Percentiles rank a stretch among this genome's conserved stretches.
Evolutionary conservation across 2,797 vertebrate species (phyloP).

Genomic region (Limnodromus scolopaceus): DNA sequence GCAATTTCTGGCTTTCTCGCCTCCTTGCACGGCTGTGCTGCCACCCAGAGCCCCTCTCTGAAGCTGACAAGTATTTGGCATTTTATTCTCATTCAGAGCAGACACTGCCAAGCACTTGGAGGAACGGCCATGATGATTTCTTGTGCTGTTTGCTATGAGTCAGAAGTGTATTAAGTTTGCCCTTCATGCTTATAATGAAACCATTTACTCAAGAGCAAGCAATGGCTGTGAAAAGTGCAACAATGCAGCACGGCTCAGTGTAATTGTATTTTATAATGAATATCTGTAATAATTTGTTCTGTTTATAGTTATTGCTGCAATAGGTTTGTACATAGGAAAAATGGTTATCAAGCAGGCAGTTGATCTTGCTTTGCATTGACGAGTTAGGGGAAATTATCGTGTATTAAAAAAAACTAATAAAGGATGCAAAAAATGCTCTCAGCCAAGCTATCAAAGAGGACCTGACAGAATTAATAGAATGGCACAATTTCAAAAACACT

Average conservation of each 20-base stretch:
- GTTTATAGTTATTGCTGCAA: slow-evolving; percentile 29
- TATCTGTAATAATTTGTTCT: slow-evolving; percentile 33
- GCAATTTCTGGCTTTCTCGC: neutral
- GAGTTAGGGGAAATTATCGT: slow-evolving; percentile 39
- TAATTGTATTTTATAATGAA: slow-evolving; percentile 39
- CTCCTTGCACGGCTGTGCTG: neutral
- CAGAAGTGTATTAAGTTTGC: slow-evolving; percentile 49
- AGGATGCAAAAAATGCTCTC: slow-evolving; percentile 36
- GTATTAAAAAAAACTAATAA: slow-evolving; percentile 53
- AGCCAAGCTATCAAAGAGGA: slow-evolving; percentile 15
- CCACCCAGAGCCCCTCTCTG: slow-evolving; percentile 2
- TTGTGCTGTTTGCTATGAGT: neutral
- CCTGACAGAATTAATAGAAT: slow-evolving; percentile 62
- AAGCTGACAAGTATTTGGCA: slow-evolving; percentile 4
- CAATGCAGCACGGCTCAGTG: neutral
- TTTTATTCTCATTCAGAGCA: neutral
- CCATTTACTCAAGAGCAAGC: slow-evolving; percentile 55
- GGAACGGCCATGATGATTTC: slow-evolving; percentile 6
- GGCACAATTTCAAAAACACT: slow-evolving; percentile 69
- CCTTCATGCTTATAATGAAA: slow-evolving; percentile 53
- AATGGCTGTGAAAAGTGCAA: slow-evolving; percentile 14
- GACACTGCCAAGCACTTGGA: neutral
- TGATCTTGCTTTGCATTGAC: slow-evolving; percentile 3
- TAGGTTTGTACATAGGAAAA: slow-evolving; percentile 28
- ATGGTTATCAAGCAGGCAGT: neutral